Base-by-base conservation (phyloP, 2,888 invertebrate genomes). In the Drosophila testacea region DNA sequence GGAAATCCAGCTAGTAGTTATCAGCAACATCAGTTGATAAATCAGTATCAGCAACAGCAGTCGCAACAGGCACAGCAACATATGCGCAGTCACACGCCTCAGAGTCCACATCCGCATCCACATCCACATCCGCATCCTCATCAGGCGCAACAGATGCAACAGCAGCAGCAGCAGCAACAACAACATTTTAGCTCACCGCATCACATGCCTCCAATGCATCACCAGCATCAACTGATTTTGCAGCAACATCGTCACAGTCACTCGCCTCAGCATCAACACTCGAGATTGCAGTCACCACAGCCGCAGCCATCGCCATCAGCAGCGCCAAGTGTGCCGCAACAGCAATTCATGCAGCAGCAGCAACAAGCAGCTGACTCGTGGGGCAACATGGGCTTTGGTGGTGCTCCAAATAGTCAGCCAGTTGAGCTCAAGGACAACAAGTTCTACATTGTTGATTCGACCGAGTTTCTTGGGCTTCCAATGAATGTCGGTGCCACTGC, bases 381-480 rank as follows among this genome's bases (percentile, higher is more conserved):
- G 86, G 89, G 79, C 44, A 89, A 82, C 57, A 76, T 87, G 79
- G 69, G 74, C 52, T 87, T 87, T 70, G 87, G 81, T 48, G 72
- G 81, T 50, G 69, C 82, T 30, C 61, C 90, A 54, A 78, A 71
- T 64, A 75, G 77, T 62, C 73, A 85, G 68, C 69, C 86, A 13
- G 80, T 88, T 16, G 91, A 91, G 64, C 73, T 84, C 6, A 92
- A 92, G 77, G 91, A 91, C 66, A 91, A 91, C 63, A 92, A 92
- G 77, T 92, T 91, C 62, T 92, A 92, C 57, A 91, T 92, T 65
- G 92, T 92, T 27, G 92, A 92, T 77, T 91, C 92, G 52, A 83
- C 90, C 61, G 92, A 92, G 73, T 92, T 92, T 81, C 89, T 92
- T 67, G 91, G 92, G 80, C 91, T 92, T 90, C 92, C 92, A 86